Base-by-base conservation (phyloP, 2,888 invertebrate genomes). In the Glaucopsyche alexis region DNA sequence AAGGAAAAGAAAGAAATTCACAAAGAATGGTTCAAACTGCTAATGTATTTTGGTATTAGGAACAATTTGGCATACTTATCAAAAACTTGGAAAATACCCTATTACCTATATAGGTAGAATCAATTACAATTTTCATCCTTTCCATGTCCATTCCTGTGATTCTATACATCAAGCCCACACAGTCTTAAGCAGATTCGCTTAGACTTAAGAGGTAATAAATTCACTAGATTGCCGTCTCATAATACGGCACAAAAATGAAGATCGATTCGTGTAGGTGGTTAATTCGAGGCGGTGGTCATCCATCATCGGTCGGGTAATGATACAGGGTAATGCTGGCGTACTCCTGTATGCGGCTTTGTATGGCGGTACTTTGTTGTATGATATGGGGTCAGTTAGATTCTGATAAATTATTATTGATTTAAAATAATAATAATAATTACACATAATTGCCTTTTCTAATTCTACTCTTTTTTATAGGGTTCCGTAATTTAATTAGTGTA, bases 141-240 rank as follows among this genome's bases (percentile, higher is more conserved):
- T 60, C 29, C 11, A 29, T 60, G 65, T 52, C 65, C 29, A 40
- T 72, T 77, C 77, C 66, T 75, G 77, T 71, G 52, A 29, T 4
- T 16, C 50, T 74, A 47, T 77, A 74, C 71, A 75, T 74, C 79
- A 80, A 81, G 91, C 92, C 92, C 91, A 93, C 92, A 93, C 91
- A 90, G 85, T 87, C 88, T 82, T 79, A 79, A 81, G 89, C 86
- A 91, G 91, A 93, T 93, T 91, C 90, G 88, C 91, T 89, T 87
- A 86, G n/a, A n/a, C n/a, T n/a, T n/a, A n/a, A n/a, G 89, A 90
- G 88, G 90, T 90, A 93, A 92, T 92, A 91, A 91, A 92, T 93
- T 90, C 89, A 87, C 88, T 87, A 90, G 89, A 89, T 91, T 87
- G 88, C 89, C 87, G 87, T 80, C 85, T 81, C 81, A 85, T 90